A percentile compares a stretch with the other conserved stretches of the same genome.
Conservation (phyloP, 37 sponge, comb jelly and placozoan genomes). For the Crambe crambe region DNA sequence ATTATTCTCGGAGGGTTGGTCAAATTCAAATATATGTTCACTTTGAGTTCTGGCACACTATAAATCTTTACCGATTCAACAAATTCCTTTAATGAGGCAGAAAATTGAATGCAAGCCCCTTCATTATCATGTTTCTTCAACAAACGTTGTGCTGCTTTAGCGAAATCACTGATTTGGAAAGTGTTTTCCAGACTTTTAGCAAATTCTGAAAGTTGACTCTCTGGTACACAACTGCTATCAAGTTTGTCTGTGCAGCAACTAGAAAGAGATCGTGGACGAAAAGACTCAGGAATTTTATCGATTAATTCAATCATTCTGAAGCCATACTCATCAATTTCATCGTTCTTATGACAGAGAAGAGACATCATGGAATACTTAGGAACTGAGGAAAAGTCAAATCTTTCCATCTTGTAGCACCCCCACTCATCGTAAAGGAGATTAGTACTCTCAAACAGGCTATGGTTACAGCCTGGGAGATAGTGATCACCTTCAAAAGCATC, state of each 20-base stretch:
- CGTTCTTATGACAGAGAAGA: not conserved
- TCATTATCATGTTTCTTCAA: too few relatives aligned
- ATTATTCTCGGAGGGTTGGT: not conserved
- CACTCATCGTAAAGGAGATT: too few relatives aligned
- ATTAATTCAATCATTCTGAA: not conserved
- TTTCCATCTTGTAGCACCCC: not conserved
- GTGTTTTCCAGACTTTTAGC: not conserved
- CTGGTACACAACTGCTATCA: not conserved
- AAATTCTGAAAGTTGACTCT: not conserved
- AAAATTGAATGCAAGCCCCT: too few relatives aligned
- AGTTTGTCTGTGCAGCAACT: not conserved
- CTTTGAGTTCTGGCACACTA: too few relatives aligned
- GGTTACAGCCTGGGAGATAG: not conserved
- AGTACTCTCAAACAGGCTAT: too few relatives aligned
- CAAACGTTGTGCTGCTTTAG: not conserved
- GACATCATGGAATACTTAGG: too few relatives aligned
- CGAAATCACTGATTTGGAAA: not conserved
- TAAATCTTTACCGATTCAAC: too few relatives aligned
- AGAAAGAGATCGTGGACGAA: not conserved
- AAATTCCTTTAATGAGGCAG: too few relatives aligned
- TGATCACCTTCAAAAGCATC: too few relatives aligned
- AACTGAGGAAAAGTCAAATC: conserved; percentile 10
- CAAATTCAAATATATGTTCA: not conserved
- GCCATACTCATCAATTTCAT: conserved; percentile 7
- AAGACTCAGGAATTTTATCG: not conserved